phyloP scores from a whole-genome alignment of 2,113 vertebrate species.

The Anhinga rufa region DNA sequence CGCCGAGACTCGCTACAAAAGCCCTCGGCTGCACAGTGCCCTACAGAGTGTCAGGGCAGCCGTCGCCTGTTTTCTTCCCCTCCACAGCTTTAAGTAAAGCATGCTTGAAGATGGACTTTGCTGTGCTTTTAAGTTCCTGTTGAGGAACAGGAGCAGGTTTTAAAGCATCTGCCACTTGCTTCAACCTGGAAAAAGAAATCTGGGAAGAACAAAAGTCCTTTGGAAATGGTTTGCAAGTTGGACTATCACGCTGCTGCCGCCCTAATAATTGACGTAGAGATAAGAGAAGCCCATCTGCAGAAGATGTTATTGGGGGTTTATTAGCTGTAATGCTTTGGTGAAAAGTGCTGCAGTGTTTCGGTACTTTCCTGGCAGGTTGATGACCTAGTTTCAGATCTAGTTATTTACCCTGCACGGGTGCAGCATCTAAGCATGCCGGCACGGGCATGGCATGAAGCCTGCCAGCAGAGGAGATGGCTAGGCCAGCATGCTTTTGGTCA shows the following conservation, averaged over 20 bases:
- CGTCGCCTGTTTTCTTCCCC: not conserved
- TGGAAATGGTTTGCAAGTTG: not conserved
- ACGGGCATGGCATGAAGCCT: rapidly evolving
- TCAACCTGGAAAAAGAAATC: not conserved
- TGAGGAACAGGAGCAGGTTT: not conserved
- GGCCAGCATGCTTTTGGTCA: not conserved
- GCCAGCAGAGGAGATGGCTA: rapidly evolving
- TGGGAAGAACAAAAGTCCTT: not conserved
- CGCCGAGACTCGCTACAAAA: not conserved
- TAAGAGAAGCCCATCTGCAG: not conserved
- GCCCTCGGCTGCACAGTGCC: not conserved
- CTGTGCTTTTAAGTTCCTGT: not conserved
- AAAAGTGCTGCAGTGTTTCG: not conserved
- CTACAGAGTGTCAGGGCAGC: not conserved
- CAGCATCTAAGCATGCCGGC: not conserved
- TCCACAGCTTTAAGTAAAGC: not conserved
- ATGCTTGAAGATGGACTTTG: not conserved
- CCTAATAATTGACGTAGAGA: not conserved
- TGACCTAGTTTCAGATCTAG: conserved; percentile 31
- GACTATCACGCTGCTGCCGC: not conserved
- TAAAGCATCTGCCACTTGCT: not conserved
- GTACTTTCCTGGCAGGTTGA: not conserved
- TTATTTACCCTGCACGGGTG: not conserved
- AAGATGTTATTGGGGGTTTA: not conserved
- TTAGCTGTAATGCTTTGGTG: not conserved